Percentiles rank a stretch among this genome's conserved stretches.
Conservation (phyloP, 2,113 vertebrate genomes). For the Herpetotheres cachinnans region DNA sequence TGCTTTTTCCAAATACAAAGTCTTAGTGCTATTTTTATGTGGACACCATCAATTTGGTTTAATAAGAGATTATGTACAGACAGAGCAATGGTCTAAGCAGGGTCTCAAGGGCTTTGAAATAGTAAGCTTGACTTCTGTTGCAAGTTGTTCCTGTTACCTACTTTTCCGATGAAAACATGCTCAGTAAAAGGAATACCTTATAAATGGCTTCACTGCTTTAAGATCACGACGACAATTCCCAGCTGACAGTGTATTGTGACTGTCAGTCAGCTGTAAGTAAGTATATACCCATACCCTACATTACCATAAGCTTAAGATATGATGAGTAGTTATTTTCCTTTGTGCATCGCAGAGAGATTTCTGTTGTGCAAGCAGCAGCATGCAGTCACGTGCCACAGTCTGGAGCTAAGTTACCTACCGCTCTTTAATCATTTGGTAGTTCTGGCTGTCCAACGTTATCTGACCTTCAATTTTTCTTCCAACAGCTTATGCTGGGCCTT, state of each 20-base stretch:
- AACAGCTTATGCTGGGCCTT: neutral
- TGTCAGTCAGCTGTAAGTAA: neutral
- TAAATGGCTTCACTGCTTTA: slow-evolving; percentile 2
- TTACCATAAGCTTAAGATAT: neutral
- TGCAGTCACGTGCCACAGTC: neutral
- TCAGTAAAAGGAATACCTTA: neutral
- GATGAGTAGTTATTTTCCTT: neutral
- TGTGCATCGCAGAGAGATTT: neutral
- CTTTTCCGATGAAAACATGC: neutral
- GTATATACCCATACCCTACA: neutral
- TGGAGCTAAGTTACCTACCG: neutral
- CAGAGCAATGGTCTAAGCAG: slow-evolving; percentile 20
- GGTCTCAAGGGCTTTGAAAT: slow-evolving; percentile 23
- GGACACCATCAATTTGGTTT: slow-evolving; percentile 40
- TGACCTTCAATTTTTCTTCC: slow-evolving; percentile 18
- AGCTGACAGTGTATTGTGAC: neutral
- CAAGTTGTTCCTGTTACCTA: neutral
- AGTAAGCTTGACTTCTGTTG: slow-evolving; percentile 44
- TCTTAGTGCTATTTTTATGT: slow-evolving; percentile 26
- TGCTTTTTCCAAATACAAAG: slow-evolving; percentile 20
- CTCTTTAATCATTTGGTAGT: neutral
- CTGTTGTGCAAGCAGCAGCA: neutral
- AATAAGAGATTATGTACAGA: slow-evolving; percentile 33
- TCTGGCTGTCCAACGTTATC: neutral
- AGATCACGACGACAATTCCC: neutral